Base-by-base conservation (phyloP, 1,140 invertebrate species). In the Pseudomyrmex cubaensis region DNA sequence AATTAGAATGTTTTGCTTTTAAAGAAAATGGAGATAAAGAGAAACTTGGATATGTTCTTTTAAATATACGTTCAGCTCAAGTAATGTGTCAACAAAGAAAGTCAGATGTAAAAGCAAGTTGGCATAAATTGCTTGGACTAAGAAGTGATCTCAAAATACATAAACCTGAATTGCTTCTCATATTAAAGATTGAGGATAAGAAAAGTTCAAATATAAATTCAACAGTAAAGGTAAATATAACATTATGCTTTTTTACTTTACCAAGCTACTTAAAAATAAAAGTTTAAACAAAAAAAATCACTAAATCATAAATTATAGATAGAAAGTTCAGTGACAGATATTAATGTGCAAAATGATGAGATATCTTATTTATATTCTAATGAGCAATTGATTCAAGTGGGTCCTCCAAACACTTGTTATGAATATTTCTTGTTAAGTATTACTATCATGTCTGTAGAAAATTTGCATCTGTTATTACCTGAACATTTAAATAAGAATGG, bases 1-100 rank as follows among this genome's bases (percentile, higher is more conserved):
- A 95, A 89, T 87, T 95, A 20, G 95, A 95, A 90, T 95, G 95
- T 89, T 93, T 93, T 83, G 90, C 90, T 50, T 82, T 93, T 54
- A 94, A 95, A 74, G 91, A 93, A 35, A 88, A 90, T 15, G 89
- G 92, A 2, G 90, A 83, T 46, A 91, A 92, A 66, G 94, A 95
- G 63, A 93, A 92, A 83, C 85, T 95, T 50, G 95, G 95, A n/a
- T 95, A 95, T 75, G 85, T 94, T 59, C 75, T 95, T 13, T 75
- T 95, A 4, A 95, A 94, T 78, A 74, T 95, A 70, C 90, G 95
- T 67, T 93, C 92, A 83, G 95, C 95, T 0, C 93, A 95, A 88
- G 92, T 95, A 76, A 87, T 95, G 59, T 67, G 90, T 17, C 90
- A 86, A 87, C 85, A 84, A 54, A 70, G 82, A 77, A 59, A 88